phyloP scores from a whole-genome alignment of 2,797 vertebrate species.

The Brotogeris chrysoptera region DNA sequence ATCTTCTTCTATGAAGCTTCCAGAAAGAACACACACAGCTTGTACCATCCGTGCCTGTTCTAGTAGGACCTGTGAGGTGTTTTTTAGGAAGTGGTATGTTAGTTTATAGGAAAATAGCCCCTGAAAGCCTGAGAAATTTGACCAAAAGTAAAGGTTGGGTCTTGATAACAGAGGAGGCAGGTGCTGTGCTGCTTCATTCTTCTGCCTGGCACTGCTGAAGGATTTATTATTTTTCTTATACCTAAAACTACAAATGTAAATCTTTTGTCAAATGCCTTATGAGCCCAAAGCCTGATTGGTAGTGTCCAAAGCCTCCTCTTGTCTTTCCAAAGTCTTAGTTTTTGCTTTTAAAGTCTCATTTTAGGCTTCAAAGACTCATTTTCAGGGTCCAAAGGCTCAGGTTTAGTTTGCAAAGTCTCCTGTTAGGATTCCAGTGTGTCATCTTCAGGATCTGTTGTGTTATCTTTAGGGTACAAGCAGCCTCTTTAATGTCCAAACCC shows the following conservation, averaged over 20 bases:
- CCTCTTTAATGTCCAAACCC: not conserved
- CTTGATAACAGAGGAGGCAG: not conserved
- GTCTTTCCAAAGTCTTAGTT: not conserved
- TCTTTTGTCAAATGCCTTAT: not conserved
- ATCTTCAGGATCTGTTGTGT: not conserved
- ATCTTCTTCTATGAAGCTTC: not conserved
- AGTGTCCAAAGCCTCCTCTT: not conserved
- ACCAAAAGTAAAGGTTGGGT: not conserved
- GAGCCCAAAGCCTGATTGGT: not conserved
- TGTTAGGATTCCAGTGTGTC: not conserved
- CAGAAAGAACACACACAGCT: fast-evolving
- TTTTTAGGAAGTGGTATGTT: not conserved
- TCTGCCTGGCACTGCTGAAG: not conserved
- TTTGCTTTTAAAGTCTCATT: not conserved
- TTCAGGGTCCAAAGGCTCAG: not conserved
- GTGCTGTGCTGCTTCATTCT: not conserved
- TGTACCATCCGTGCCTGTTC: not conserved
- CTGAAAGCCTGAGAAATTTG: not conserved
- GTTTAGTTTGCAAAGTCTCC: not conserved
- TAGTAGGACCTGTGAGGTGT: not conserved
- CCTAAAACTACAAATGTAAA: not conserved
- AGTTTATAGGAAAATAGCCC: not conserved
- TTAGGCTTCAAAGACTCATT: not conserved
- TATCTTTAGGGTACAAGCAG: not conserved
- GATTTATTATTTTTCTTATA: not conserved